Evolutionary conservation across 1,140 invertebrate genomes (phyloP), one percentile per base, ranked within the genome.

Genomic region (Pemphigus obesinymphae): DNA sequence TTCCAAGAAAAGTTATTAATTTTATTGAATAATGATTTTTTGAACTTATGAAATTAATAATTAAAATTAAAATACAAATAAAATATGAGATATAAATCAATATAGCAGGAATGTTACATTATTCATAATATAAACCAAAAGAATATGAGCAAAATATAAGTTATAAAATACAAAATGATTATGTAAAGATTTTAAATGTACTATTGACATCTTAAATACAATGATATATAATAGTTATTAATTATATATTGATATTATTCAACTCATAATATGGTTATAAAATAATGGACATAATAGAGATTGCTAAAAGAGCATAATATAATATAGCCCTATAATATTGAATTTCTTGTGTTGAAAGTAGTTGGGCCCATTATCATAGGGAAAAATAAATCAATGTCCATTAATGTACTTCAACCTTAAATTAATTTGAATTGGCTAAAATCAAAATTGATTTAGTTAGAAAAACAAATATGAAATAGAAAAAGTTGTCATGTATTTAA

Each of bases 301-400:
- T 29, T 1, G 4, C 26, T 72, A 48, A 45, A 72, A 40, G 17
- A 1, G 34, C 1, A 23, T 20, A 31, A 40, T 37, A 23, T 37
- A 15, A 23, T 13, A 68, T 23, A 40, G 20, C 20, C 15, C 8
- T 70, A n/a, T 23, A 45, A 45, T 17, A 72, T 48, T n/a, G 48
- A 7, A 48, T 72, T 48, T 72, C 1, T 48, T 20, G n/a, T n/a
- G n/a, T n/a, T n/a, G n/a, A n/a, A 72, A 3, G 29, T 48, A 72
- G 17, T 29, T 72, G 43, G 3, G 26, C 68, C 68, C 68, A 72
- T 72, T 72, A 72, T 72, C 68, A 72, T 43, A 72, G 68, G 26
- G 68, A 23, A 20, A 45, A 48, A 26, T 72, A 70, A 45, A 72
- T 3, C 8, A 37, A 29, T 61, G 10, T n/a, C n/a, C 8, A 66